Percentiles rank a stretch among this genome's conserved stretches.
phyloP scores from a whole-genome alignment of 2,113 vertebrate genomes.

The Hippocampus abdominalis region DNA sequence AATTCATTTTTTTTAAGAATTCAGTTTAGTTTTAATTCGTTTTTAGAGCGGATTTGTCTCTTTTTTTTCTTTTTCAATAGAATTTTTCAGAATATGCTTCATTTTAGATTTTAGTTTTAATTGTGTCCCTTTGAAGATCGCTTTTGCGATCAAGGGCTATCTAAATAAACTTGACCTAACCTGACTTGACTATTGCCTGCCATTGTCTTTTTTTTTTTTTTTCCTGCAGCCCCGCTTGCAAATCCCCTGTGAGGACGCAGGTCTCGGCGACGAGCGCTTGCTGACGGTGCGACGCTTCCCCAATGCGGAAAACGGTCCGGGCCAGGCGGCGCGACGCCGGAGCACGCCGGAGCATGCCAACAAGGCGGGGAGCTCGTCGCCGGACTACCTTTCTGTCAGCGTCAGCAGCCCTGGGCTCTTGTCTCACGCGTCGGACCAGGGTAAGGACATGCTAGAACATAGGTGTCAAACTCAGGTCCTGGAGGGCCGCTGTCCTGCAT shows the following conservation, averaged over 20 bases:
- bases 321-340: slow-evolving; percentile 75
- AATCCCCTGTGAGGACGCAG: slow-evolving; percentile 81
- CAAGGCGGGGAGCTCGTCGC: slow-evolving; percentile 66
- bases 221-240: slow-evolving; percentile 78
- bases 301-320: slow-evolving; percentile 73
- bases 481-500: too few species aligned
- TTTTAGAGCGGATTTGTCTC: too few species aligned
- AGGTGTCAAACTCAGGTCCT: too few species aligned
- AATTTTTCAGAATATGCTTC: too few species aligned
- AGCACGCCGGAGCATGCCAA: slow-evolving; percentile 83
- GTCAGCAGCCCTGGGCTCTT: slow-evolving; percentile 81
- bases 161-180: neutral
- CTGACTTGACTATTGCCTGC: too few species aligned
- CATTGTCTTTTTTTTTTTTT: too few species aligned
- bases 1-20: too few species aligned
- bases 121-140: too few species aligned
- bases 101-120: too few species aligned
- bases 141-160: too few species aligned
- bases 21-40: too few species aligned
- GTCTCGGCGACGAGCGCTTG: slow-evolving; percentile 79
- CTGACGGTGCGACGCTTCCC: slow-evolving; percentile 85
- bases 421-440: slow-evolving; percentile 63
- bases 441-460: slow-evolving; percentile 42
- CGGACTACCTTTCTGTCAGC: slow-evolving; percentile 78
- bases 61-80: too few species aligned